Percentiles rank a stretch among this genome's conserved stretches.
These are phyloP conservation scores for Chaetodon auriga DNA, from an alignment of 2,113 vertebrate species.

Conservation along the genomic window DNA sequence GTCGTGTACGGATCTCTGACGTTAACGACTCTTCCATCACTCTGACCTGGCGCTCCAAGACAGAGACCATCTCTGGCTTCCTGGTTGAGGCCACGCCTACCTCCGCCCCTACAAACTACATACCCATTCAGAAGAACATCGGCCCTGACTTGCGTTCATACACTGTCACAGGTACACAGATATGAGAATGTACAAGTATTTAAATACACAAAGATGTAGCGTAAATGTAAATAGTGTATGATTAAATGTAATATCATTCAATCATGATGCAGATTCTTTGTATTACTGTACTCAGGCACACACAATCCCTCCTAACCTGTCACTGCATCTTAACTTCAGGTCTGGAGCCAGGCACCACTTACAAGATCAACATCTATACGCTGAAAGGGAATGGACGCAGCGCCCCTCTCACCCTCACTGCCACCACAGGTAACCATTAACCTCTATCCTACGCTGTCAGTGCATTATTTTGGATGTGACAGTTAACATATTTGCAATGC, in stretches of 20 bases:
- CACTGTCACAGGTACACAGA: constrained; percentile 89
- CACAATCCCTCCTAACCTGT: not conserved
- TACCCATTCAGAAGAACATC: constrained; percentile 88
- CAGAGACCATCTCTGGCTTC: constrained; percentile 93
- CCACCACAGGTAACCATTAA: constrained; percentile 89
- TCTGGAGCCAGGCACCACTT: constrained; percentile 92
- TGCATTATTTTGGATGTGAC: too few relatives aligned
- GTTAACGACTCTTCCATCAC: constrained; percentile 93
- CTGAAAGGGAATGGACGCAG: constrained; percentile 94
- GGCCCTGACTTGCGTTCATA: constrained; percentile 86
- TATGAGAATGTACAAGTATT: not conserved
- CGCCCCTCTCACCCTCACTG: constrained; percentile 89
- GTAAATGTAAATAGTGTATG: not conserved
- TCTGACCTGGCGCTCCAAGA: constrained; percentile 95
- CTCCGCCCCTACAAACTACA: constrained; percentile 79
- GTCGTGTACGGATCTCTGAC: constrained; percentile 91
- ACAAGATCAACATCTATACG: constrained; percentile 94
- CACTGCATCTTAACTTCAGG: constrained; percentile 78
- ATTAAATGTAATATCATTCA: too few relatives aligned
- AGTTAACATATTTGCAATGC: too few relatives aligned
- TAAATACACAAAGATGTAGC: not conserved
- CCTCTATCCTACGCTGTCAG: not conserved
- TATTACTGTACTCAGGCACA: not conserved
- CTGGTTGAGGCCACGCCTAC: constrained; percentile 88
- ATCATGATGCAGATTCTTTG: not conserved